Evolutionary conservation across 2,113 vertebrate genomes (phyloP), one percentile per base, ranked within the genome.

Genomic region (Halichoerus grypus): DNA sequence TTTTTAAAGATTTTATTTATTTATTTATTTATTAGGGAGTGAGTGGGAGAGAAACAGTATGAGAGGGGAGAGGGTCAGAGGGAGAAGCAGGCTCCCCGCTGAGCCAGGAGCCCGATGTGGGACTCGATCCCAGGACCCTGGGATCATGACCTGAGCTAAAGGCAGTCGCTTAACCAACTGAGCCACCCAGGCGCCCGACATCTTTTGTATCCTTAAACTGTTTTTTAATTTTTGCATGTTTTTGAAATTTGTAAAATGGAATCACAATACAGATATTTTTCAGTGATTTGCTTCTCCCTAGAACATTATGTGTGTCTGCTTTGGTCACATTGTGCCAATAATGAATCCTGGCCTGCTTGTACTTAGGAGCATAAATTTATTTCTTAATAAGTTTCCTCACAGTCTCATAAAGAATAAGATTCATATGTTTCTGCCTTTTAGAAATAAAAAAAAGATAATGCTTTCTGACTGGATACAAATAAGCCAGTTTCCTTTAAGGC

Each of bases 201-300:
- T 92, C 67, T 24, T 76, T 74, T 69, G 8, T 71, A 76, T 95
- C 26, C 51, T 92, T 86, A 88, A 87, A 39, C 55, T 36, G 39
- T 39, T 71, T 33, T 26, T 91, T 92, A 85, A 85, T 79, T 76
- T 76, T 93, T 93, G 28, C 19, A 3, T 90, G 80, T 71, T 92
- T 94, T 94, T 85, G 63, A 81, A 76, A 21, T 94, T 79, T 85
- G 24, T 88, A 55, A 74, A 90, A 86, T 76, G 14, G 31, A 81
- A 82, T 92, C 39, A 87, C 19, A 59, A 1, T 89, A 67, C 16
- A 67, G 65, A 22, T 65, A n/a, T 39, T 89, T 94, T 94, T 85
- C 21, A 86, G n/a, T 49, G 12, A 53, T 65, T 82, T 89, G 31
- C 65, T 26, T 89, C 24, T 72, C 28, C 26, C 14, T 31, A 2